A percentile compares a stretch with the other conserved stretches of the same genome.
These are phyloP conservation scores for Aurelia coerulea DNA, from an alignment of 30 jellyfish, hydroid and myxozoan species.

Conservation along the genomic window DNA sequence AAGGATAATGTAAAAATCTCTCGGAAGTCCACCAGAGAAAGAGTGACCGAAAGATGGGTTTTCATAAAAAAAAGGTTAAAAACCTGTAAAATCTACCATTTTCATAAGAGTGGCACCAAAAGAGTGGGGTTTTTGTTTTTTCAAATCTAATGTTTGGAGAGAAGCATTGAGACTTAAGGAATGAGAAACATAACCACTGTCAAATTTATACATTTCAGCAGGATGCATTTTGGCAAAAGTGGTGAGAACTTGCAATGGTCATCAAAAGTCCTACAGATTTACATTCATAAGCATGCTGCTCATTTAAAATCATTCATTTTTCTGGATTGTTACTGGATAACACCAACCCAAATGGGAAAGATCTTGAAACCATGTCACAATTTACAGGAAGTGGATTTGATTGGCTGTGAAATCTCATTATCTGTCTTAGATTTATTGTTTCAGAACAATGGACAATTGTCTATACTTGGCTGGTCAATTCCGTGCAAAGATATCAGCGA, in stretches of 20 bases:
- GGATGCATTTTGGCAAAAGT: conserved; percentile 31
- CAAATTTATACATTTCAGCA: conserved; percentile 9
- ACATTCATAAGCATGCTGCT: conserved; percentile 36
- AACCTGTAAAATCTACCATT: too few species aligned
- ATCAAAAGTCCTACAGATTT: conserved; percentile 39
- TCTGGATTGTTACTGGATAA: conserved; percentile 90
- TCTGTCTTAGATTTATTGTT: conserved; percentile 45
- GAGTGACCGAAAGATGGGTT: too few species aligned
- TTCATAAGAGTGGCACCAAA: too few species aligned
- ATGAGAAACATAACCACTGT: too few species aligned
- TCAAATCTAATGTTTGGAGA: too few species aligned
- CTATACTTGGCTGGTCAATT: conserved; percentile 81
- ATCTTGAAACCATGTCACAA: conserved; percentile 69
- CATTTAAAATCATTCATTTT: conserved; percentile 51
- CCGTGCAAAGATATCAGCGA: conserved; percentile 45
- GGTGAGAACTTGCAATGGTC: conserved; percentile 79
- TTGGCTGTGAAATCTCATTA: conserved; percentile 77
- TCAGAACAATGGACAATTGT: conserved; percentile 53
- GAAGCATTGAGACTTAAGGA: too few species aligned
- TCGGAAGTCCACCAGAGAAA: too few species aligned
- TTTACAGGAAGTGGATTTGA: conserved; percentile 69
- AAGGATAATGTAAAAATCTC: too few species aligned
- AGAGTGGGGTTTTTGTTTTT: too few species aligned
- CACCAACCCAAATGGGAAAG: conserved; percentile 53
- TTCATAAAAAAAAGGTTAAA: too few species aligned